Base-by-base conservation (phyloP, 2,888 invertebrate species). In the Tipula unca region DNA sequence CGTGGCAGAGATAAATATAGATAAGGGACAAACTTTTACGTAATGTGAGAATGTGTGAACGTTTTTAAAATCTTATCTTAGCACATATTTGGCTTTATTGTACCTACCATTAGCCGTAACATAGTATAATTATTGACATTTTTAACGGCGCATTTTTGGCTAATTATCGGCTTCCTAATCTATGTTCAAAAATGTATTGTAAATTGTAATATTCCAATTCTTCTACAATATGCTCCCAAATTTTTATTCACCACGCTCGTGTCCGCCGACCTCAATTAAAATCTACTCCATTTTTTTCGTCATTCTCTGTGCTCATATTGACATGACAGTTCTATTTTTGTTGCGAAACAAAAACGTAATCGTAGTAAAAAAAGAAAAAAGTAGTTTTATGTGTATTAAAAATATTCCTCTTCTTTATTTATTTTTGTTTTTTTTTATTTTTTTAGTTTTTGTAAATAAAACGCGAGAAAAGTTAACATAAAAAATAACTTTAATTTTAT, bases 251-350 rank as follows among this genome's bases (percentile, higher is more conserved):
- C 69, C 69, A 69, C 1, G 6, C 1, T 17, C 17, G 48, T 54
- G 48, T 17, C 1, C n/a, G 48, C 17, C 5, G 1, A 17, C 48
- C 5, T 5, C 2, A 20, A 20, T 48, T 48, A 69, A 69, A 69
- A 69, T 69, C 69, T 69, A 69, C 25, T 69, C 6, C 69, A 8
- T 25, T 25, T 25, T 25, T 69, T n/a, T 17, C 8, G 6, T 48
- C 69, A 2, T 69, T 1, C n/a, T n/a, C n/a, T n/a, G n/a, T n/a
- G n/a, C 69, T 48, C 69, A 25, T 54, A 36, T 10, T 69, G 69
- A 36, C n/a, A n/a, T 69, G 69, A 69, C 69, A 69, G 69, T 69
- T 69, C 69, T 69, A 69, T 69, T 69, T 69, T 69, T 69, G 25
- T 69, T 25, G 69, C 69, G 69, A 69, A 69, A 69, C 25, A 25